Evolutionary conservation across 2,797 vertebrate species (phyloP), one percentile per base, ranked within the genome.

Genomic region (Protonibea diacanthus): DNA sequence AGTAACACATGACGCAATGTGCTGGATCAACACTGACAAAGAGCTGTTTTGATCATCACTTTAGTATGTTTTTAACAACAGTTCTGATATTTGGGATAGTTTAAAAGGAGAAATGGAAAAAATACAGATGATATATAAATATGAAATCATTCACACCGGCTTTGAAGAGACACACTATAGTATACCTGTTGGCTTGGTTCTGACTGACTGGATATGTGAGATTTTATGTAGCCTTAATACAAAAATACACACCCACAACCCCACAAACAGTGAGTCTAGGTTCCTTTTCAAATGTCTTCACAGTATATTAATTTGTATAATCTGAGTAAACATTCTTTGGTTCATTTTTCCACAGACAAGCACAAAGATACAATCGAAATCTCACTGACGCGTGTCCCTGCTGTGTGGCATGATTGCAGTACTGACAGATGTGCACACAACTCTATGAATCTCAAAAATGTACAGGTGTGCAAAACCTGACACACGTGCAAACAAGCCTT

Each of bases 381-480:
- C 60, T 55, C 42, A 56, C 10, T n/a, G 29, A 56, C 42, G 78
- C 2, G 8, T 60, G 40, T 55, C 59, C 14, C 56, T 49, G 33
- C 59, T 61, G 25, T 67, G 42, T 40, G 45, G 68, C 40, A 59
- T 2, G 8, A 63, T n/a, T 70, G 64, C 55, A 33, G 23, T 11
- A 13, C 33, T 70, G 63, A 83, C 71, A 83, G 49, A 83, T 47
- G 29, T 59, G 49, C 47, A 74, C 44, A 72, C 56, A 78, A 60
- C 23, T 55, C 72, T 25, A 52, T 58, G 38, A 85, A 71, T 75
- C 71, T 51, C 40, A 83, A 71, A 88, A 78, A 84, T 55, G 38
- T 58, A 84, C 71, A 87, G 76, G 64, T 80, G 73, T 80, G 60
- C 59, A 80, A 75, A 81, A 62, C 64, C 33, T 27, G 29, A 67